Conservation (phyloP, 1,140 invertebrate genomes). For the Heliconius melpomene region DNA sequence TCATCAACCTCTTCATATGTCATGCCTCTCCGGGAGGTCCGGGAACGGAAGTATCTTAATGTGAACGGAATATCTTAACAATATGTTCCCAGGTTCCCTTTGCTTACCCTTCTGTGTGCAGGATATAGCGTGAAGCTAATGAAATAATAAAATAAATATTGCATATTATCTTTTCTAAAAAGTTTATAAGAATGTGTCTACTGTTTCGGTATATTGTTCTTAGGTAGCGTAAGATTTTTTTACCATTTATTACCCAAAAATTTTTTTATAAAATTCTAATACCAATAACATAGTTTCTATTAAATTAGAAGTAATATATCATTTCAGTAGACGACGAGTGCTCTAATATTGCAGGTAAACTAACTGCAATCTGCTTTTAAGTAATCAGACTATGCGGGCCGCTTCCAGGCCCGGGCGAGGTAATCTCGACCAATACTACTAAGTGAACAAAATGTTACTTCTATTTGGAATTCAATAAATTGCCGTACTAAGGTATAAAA, state of each 20-base stretch:
- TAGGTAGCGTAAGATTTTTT: no score
- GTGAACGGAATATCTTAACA: no score
- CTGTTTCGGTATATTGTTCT: no score
- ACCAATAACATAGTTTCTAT: constrained; percentile 4
- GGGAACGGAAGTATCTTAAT: no score
- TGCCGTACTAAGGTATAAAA: neutral
- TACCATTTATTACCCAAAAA: no score
- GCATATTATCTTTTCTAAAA: no score
- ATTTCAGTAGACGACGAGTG: neutral
- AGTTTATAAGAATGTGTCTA: no score
- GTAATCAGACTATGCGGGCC: constrained; percentile 35
- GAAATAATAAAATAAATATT: no score
- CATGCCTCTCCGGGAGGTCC: no score
- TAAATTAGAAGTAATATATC: neutral
- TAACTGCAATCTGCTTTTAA: constrained; percentile 33
- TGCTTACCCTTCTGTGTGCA: neutral
- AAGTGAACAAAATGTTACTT: constrained; percentile 19
- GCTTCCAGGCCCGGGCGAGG: constrained; percentile 25
- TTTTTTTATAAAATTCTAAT: neutral
- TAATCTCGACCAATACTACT: constrained; percentile 21
- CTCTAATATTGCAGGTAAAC: constrained; percentile 14
- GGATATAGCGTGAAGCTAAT: no score
- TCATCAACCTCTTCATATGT: no score
- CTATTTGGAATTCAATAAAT: constrained; percentile 20
- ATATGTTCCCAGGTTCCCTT: no score